A percentile compares a stretch with the other conserved stretches of the same genome.
These are phyloP conservation scores for Tuberolachnus salignus DNA, from an alignment of 2,888 invertebrate genomes.

Conservation along the genomic window DNA sequence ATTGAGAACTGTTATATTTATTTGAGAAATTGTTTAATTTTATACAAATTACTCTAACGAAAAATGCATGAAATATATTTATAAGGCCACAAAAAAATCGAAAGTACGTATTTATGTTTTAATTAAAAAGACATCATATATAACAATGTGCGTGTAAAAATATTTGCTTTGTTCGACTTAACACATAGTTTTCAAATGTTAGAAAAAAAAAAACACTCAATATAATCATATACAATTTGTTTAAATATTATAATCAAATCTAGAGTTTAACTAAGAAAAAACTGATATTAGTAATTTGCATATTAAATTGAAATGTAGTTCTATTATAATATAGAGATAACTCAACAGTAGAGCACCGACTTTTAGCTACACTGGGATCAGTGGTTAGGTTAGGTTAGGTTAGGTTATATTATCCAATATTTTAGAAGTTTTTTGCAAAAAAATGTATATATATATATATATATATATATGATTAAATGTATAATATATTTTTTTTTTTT, in stretches of 20 bases:
- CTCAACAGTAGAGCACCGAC: conserved; percentile 31
- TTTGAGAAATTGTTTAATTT: conserved; percentile 37
- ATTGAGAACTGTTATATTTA: conserved; percentile 8
- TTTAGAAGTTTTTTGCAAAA: not conserved
- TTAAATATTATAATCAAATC: conserved; percentile 26
- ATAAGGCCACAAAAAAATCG: conserved; percentile 49
- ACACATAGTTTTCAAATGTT: conserved; percentile 7
- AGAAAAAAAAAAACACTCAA: conserved; percentile 18
- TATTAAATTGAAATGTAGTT: conserved; percentile 20
- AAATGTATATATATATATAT: not conserved
- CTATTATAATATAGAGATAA: conserved; percentile 24
- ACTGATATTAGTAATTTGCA: conserved; percentile 12
- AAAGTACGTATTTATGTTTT: conserved; percentile 21
- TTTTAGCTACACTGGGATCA: not conserved
- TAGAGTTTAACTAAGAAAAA: conserved; percentile 34
- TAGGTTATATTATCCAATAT: too few relatives aligned
- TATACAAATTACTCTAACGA: conserved; percentile 36
- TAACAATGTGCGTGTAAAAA: conserved; percentile 45
- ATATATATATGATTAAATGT: too few relatives aligned
- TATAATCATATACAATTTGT: conserved; percentile 31
- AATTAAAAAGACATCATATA: conserved; percentile 40
- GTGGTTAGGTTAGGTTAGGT: conserved; percentile 3
- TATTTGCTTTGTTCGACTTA: conserved; percentile 50
- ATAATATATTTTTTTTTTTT: not conserved
- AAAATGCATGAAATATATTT: conserved; percentile 33